Evolutionary conservation across 2,113 vertebrate species (phyloP).

Genomic region (Ceyx cyanopectus): DNA sequence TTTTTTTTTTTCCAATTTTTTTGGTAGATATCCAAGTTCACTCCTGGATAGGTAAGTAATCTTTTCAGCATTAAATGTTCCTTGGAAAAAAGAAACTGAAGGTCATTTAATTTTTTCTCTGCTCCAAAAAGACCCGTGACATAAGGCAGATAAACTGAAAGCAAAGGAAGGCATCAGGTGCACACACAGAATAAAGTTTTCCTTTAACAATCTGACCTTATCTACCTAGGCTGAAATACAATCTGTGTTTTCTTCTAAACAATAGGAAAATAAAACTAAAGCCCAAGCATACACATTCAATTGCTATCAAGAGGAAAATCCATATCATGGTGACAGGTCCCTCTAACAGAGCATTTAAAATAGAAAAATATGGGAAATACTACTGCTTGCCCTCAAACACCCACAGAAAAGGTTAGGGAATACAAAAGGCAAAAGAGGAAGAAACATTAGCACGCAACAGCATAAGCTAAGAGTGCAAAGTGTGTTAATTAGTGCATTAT

Average conservation of each 20-base stretch:
- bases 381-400: constrained; percentile 6
- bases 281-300: background rate
- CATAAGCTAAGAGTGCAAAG: constrained; percentile 42
- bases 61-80: background rate
- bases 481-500: constrained; percentile 69
- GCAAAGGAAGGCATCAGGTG: background rate
- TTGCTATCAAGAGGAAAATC: constrained; percentile 30
- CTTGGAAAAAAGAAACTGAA: background rate
- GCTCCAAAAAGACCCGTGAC: background rate
- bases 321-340: background rate
- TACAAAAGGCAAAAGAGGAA: constrained; percentile 48
- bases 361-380: background rate
- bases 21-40: background rate
- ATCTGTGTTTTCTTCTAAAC: constrained; percentile 1
- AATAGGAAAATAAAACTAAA: constrained; percentile 25
- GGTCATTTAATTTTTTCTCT: background rate
- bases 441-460: constrained; percentile 58
- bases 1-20: background rate
- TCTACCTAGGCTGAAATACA: constrained; percentile 12
- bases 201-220: constrained; percentile 9
- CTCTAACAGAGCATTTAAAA: constrained; percentile 1
- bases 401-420: constrained; percentile 49
- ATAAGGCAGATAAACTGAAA: background rate
- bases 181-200: background rate
- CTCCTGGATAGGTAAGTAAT: constrained; percentile 59